Base-by-base conservation (phyloP, 2,797 vertebrate genomes). In the Forpus xanthops region DNA sequence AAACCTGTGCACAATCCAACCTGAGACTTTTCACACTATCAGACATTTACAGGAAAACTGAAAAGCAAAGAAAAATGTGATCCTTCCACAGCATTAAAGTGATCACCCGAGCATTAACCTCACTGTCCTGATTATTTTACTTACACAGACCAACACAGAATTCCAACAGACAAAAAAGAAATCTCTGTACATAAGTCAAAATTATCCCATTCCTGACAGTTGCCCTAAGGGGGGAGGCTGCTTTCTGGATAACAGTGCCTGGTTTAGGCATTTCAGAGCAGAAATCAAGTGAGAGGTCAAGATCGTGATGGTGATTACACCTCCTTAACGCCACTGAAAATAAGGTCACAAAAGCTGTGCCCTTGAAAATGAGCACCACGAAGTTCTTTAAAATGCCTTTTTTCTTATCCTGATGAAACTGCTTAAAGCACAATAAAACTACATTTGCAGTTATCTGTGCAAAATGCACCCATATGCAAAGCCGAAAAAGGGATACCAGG, bases 261-360 rank as follows among this genome's bases (percentile, higher is more conserved):
- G 13, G 2, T 84, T 30, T 37, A 62, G 24, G 42, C 27, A 53
- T 30, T 53, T 58, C 90, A 60, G 42, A 78, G 53, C 53, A 85
- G 49, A 60, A 87, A 83, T 16, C 39, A 60, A 75, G 44, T 0
- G 0, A 45, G 70, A 58, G 18, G 35, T 62, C 42, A 49, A 70
- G 64, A 87, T 68, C 73, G 84, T 39, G 2, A 0, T 7, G 14
- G 35, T 0, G 0, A 58, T 61, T 64, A 33, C 24, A 33, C 6
- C 0, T 58, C 39, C 73, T 70, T 60, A 61, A 39, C 1, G 1
- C 23, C n/a, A 5, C 50, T 8, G 18, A 67, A 90, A 94, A 76
- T 10, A 70, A 52, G 70, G 70, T 62, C 62, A 79, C 27, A 64
- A 73, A 73, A 85, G 50, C 14, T 60, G n/a, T 11, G 3, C 24